Conservation (phyloP, 2,888 invertebrate species). For the Herminia tarsipennalis region DNA sequence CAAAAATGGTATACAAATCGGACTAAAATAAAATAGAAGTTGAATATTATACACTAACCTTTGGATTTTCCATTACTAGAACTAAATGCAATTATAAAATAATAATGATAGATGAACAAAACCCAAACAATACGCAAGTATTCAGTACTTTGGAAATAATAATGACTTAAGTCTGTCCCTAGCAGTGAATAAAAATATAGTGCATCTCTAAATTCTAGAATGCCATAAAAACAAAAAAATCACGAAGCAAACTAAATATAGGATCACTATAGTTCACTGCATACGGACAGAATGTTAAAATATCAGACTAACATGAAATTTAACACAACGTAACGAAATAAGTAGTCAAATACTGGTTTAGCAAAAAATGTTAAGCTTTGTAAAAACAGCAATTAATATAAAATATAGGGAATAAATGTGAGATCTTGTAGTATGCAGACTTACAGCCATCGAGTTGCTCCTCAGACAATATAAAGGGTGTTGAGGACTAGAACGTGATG, state of each 20-base stretch:
- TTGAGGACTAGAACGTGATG: conserved; percentile 98
- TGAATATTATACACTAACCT: conserved; percentile 79
- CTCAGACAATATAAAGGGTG: conserved; percentile 96
- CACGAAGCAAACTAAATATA: conserved; percentile 62
- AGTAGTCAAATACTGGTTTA: conserved; percentile 85
- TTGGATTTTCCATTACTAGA: conserved; percentile 84
- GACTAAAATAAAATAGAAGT: conserved; percentile 59
- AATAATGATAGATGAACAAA: conserved; percentile 72
- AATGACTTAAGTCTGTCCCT: conserved; percentile 76
- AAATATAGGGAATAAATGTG: conserved; percentile 85
- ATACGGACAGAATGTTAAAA: conserved; percentile 68
- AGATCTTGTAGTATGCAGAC: conserved; percentile 86
- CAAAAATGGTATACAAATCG: conserved; percentile 58
- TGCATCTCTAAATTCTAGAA: conserved; percentile 61
- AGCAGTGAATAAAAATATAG: conserved; percentile 68
- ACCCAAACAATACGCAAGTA: conserved; percentile 73
- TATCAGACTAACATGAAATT: conserved; percentile 80
- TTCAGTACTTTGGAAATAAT: conserved; percentile 82
- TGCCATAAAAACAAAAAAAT: conserved; percentile 67
- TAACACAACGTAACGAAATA: conserved; percentile 80
- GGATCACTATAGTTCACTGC: conserved; percentile 71
- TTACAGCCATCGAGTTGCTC: conserved; percentile 83
- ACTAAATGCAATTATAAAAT: conserved; percentile 84
- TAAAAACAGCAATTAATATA: conserved; percentile 84
- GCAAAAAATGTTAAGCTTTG: conserved; percentile 83